phyloP scores from a whole-genome alignment of 1,140 invertebrate species.

The Epicauta chinensis region DNA sequence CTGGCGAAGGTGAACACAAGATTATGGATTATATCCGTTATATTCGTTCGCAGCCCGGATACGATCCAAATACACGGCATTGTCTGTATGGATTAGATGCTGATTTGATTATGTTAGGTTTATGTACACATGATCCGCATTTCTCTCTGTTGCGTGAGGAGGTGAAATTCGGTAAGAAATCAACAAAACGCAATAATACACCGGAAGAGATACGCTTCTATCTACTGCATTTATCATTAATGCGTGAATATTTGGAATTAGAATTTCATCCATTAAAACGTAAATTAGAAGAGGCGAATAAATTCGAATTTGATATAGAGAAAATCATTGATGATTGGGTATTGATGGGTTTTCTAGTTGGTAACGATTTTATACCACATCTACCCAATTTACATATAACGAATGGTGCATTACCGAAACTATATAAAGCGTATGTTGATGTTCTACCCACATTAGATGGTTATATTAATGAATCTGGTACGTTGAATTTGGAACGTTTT shows the following conservation, averaged over 20 bases:
- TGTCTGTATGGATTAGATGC: constrained; percentile 95
- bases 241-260: constrained; percentile 88
- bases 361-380: constrained; percentile 96
- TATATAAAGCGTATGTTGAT: constrained; percentile 85
- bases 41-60: constrained; percentile 71
- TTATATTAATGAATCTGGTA: constrained; percentile 90
- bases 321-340: constrained; percentile 68
- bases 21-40: constrained; percentile 97
- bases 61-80: constrained; percentile 84
- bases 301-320: constrained; percentile 75
- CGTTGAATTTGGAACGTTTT: constrained; percentile 77
- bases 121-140: constrained; percentile 91
- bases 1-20: constrained; percentile 97
- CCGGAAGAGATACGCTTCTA: constrained; percentile 91
- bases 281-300: constrained; percentile 42
- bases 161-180: constrained; percentile 67
- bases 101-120: constrained; percentile 91
- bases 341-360: constrained; percentile 91
- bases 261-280: constrained; percentile 79
- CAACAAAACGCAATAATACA: constrained; percentile 51
- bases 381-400: constrained; percentile 90
- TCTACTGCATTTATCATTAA: constrained; percentile 82
- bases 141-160: constrained; percentile 90
- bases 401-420: constrained; percentile 75
- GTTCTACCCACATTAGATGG: constrained; percentile 82